Evolutionary conservation across 2,797 vertebrate genomes (phyloP), one percentile per base, ranked within the genome.

Genomic region (Premnoplex brunnescens): DNA sequence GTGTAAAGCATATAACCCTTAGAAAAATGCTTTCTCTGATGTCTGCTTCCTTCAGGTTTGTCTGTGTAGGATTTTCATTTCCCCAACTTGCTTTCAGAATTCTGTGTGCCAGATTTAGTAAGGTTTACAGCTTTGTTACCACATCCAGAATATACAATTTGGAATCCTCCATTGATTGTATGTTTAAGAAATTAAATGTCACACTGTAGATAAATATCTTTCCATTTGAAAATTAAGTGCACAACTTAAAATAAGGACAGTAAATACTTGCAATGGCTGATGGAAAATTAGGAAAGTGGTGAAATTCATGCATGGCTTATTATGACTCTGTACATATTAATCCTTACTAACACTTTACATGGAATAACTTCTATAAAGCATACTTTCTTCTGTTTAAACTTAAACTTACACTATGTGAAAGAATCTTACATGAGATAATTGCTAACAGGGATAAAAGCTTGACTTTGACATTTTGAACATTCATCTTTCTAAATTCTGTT

Each of bases 381-480:
- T 54, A 6, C n/a, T 89, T 2, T 0, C 34, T 90, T 93, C 69
- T 76, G 15, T 85, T 95, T 82, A 87, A 96, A 67, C 43, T 80
- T 68, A 74, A 92, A 77, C 32, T 76, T 56, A 43, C 10, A 37
- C 20, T 52, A 5, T 72, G 28, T 69, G 62, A 67, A 93, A 80
- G 55, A 82, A 52, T 80, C 56, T 88, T 80, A 52, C 18, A 64
- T 49, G 69, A 85, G 41, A 56, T 92, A 94, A 93, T 96, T 89
- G 63, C 37, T 80, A 91, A 60, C n/a, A 82, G 60, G 60, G 68
- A 91, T 93, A 85, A 91, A 94, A 89, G 20, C 39, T 55, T 91
- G 77, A 78, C 49, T 92, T 83, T 85, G 85, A 56, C 77, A 90
- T 96, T 94, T 94, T 80, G 82, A 95, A 96, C 69, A 66, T 68